Base-by-base conservation (phyloP, 2,113 vertebrate genomes). In the Canis aureus region DNA sequence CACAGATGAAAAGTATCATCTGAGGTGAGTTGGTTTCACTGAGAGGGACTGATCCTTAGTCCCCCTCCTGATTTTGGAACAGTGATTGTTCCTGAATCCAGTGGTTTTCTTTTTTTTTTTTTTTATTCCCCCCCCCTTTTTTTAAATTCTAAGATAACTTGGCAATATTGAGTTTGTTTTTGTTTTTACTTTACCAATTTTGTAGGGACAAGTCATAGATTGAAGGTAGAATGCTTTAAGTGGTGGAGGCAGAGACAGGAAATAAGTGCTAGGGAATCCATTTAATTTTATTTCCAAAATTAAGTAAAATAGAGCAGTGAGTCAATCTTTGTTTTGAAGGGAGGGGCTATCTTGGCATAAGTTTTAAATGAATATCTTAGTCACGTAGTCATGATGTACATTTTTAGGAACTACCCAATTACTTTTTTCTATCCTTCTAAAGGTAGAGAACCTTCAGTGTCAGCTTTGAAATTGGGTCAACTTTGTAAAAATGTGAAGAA, bases 341-440 rank as follows among this genome's bases (percentile, higher is more conserved):
- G 98, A 98, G 93, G 94, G 94, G 95, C 97, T 95, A 32, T 85
- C 97, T 98, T 98, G 98, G 97, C 98, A 97, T 82, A 92, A 96
- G 96, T 79, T 92, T 97, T 97, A 98, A 98, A 95, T 82, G 79
- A 88, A 91, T 96, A 79, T 85, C 98, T 98, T 99, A 98, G 97
- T 98, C 98, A 98, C 95, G 93, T 92, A 98, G 98, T 98, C 98
- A 97, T 97, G 98, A 98, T 98, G 96, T 94, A 95, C 98, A 98
- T 98, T 98, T 98, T 98, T 98, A 98, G 98, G 95, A 94, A 94
- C 96, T 98, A 95, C 92, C 95, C 91, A 93, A 89, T 98, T 98
- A 89, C 97, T 85, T 97, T 97, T 97, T 97, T 81, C 79, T 91
- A 89, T 85, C n/a, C 32, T 96, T 84, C 59, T 95, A 79, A 98